These are phyloP conservation scores for Xerus inauris DNA, from an alignment of 2,113 vertebrate species.

Conservation along the genomic window DNA sequence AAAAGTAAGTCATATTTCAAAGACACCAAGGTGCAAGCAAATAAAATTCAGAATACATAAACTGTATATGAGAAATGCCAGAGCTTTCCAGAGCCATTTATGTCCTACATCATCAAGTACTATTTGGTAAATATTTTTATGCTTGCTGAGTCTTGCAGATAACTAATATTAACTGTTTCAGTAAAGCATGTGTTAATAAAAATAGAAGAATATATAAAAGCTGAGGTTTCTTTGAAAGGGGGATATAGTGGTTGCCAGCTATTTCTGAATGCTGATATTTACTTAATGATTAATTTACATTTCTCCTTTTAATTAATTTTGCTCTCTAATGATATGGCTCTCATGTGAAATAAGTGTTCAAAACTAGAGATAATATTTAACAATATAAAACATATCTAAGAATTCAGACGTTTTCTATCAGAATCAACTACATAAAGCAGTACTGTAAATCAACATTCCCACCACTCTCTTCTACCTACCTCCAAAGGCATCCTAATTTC, in stretches of 20 bases:
- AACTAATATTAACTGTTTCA: neutral
- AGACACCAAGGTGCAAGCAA: neutral
- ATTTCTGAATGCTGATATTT: neutral
- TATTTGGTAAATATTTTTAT: neutral
- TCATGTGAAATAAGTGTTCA: constrained; percentile 6
- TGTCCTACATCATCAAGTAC: neutral
- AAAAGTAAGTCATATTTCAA: neutral
- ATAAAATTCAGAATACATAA: neutral
- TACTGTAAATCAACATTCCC: neutral
- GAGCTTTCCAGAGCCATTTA: neutral
- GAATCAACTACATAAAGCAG: neutral
- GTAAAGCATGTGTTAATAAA: neutral
- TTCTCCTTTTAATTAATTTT: neutral
- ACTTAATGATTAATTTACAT: neutral
- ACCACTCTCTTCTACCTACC: constrained; percentile 43
- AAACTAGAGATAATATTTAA: neutral
- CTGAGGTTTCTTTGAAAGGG: neutral
- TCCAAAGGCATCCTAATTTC: constrained; percentile 22
- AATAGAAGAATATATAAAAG: neutral
- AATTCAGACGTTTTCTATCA: neutral
- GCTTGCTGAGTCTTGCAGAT: neutral
- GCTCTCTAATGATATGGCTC: neutral
- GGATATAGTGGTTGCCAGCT: neutral
- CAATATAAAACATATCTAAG: neutral
- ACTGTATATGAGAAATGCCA: neutral